phyloP scores from a whole-genome alignment of 2,888 invertebrate genomes.

The Pasiphila rectangulata region DNA sequence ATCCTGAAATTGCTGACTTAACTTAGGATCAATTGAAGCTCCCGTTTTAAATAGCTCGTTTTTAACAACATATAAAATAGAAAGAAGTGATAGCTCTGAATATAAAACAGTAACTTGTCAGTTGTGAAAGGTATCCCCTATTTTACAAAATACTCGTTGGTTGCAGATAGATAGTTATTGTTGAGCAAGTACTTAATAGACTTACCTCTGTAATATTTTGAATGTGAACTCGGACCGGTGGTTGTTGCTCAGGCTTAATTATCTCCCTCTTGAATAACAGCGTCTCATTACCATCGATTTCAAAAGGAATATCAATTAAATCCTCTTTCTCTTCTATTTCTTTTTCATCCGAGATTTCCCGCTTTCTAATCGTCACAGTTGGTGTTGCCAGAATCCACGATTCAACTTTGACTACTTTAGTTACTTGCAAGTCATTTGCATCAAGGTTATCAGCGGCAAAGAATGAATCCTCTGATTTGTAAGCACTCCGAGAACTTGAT shows the following conservation, averaged over 20 bases:
- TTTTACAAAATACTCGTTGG: too few species aligned
- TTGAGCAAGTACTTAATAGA: too few species aligned
- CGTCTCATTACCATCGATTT: constrained; percentile 65
- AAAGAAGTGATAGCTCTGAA: too few species aligned
- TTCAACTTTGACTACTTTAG: constrained; percentile 53
- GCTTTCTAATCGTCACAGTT: constrained; percentile 56
- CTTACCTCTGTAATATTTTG: constrained; percentile 83
- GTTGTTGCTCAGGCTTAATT: constrained; percentile 72
- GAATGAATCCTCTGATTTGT: constrained; percentile 37
- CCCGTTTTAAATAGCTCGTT: too few species aligned
- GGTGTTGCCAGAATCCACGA: constrained; percentile 70
- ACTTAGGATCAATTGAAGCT: too few species aligned
- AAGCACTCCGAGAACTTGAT: constrained; percentile 17
- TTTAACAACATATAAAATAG: too few species aligned
- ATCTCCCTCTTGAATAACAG: constrained; percentile 69
- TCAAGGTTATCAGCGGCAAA: constrained; percentile 44
- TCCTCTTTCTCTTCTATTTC: constrained; percentile 52
- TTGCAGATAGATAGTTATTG: too few species aligned
- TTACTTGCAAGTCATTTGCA: constrained; percentile 49
- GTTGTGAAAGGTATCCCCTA: too few species aligned
- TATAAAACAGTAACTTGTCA: too few species aligned
- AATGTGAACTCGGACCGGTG: constrained; percentile 84
- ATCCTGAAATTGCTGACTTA: too few species aligned
- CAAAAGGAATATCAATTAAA: constrained; percentile 66
- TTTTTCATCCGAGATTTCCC: constrained; percentile 55